Evolutionary conservation across 2,888 invertebrate species (phyloP), one percentile per base, ranked within the genome.

Genomic region (Amaurobius ferox): DNA sequence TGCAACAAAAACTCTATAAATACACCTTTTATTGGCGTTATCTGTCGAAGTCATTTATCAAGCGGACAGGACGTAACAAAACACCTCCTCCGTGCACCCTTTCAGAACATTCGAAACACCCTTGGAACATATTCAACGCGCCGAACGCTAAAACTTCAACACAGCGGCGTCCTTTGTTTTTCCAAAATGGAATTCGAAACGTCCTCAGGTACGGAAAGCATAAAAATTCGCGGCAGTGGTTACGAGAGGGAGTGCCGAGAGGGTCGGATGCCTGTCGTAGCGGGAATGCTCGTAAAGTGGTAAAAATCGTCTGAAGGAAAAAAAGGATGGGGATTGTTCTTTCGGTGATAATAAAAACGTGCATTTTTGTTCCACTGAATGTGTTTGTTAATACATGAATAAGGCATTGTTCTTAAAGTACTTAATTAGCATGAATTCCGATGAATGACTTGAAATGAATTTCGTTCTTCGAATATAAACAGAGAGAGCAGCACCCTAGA

Each of bases 1-100:
- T 6, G 55, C 55, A 55, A 55, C 55, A 55, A 55, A 35, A 23
- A 23, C 55, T 23, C 55, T 55, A 55, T 55, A 55, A 55, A 55
- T 55, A 55, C 55, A 55, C 55, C 23, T 55, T 55, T 55, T 55
- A 55, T 55, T 55, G 23, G 55, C 55, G 55, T 55, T 55, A 55
- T 55, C 55, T 55, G 23, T 55, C 55, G 23, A 55, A 55, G 55
- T 23, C 55, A 55, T 55, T 55, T 55, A 55, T 55, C 55, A 55
- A 23, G 55, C 19, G 55, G 55, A 55, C 55, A 23, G 55, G 55
- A 16, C 3, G 55, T 23, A 55, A 55, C 55, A 23, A 55, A 55
- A 55, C 55, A 55, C 55, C 55, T 2, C 55, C 55, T 55, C 23
- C 23, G 55, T 55, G 55, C 55, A 55, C 23, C 55, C 55, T 55